Percentiles rank a stretch among this genome's conserved stretches.
phyloP scores from a whole-genome alignment of 2,113 vertebrate genomes.

The Tenebrosternarchus preto region DNA sequence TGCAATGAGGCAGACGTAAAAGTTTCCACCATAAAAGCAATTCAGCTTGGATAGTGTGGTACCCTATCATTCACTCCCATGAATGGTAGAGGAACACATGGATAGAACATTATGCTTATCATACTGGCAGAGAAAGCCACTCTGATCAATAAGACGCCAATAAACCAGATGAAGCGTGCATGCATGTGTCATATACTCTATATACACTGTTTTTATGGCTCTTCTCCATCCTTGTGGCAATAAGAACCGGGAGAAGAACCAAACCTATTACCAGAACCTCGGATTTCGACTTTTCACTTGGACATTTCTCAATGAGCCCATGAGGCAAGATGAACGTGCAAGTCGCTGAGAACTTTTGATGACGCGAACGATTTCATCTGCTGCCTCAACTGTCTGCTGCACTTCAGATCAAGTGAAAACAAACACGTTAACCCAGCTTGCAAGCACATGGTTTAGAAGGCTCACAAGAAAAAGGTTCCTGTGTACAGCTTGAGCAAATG shows the following conservation, averaged over 20 bases:
- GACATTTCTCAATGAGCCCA: neutral
- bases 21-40: slow-evolving; percentile 32
- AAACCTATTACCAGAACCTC: too few relatives aligned
- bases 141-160: slow-evolving; percentile 21
- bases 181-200: neutral
- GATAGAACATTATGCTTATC: slow-evolving; percentile 26
- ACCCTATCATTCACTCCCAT: slow-evolving; percentile 18
- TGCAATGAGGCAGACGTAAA: slow-evolving; percentile 63
- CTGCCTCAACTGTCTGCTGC: too few relatives aligned
- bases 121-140: neutral
- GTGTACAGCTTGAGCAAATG: neutral
- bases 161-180: slow-evolving; percentile 10
- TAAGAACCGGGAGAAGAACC: neutral
- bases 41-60: slow-evolving; percentile 31
- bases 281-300: neutral
- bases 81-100: slow-evolving; percentile 58
- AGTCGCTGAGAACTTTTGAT: neutral
- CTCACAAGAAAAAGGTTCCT: neutral
- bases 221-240: neutral
- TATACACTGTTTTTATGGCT: neutral
- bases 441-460: neutral
- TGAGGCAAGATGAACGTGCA: neutral
- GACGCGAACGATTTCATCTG: neutral
- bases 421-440: neutral
- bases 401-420: neutral